Base-by-base conservation (phyloP, 2,888 invertebrate species). In the Miltochrista miniata region DNA sequence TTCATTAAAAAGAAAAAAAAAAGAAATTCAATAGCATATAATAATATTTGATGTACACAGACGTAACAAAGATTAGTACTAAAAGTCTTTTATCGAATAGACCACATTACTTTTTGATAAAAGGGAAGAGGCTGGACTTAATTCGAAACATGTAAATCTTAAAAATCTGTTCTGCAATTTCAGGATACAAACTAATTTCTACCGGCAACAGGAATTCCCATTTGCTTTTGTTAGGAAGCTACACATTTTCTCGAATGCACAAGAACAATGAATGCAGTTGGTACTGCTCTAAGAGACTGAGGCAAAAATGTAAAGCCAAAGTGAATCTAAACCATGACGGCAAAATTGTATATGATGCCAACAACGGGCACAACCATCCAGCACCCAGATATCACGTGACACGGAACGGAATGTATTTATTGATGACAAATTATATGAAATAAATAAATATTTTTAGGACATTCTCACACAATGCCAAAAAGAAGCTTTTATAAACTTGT, bases 221-320 rank as follows among this genome's bases (percentile, higher is more conserved):
- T 10, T 47, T 67, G 8, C 52, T 75, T 38, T 45, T 72, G 9
- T 45, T 63, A 0, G 67, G 40, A 11, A 55, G 73, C 0, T 79
- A 58, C 36, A 76, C 78, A 0, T 80, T 71, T 40, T 66, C 75
- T 0, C 64, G 65, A 11, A 66, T 57, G 30, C 67, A 56, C 10
- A 58, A 56, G 13, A 58, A 47, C 13, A 24, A 24, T 24, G 50
- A 60, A 0, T 61, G 64, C 11, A 24, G 5, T 24, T 76, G 72
- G 75, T 76, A 73, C 33, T 76, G 76, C 18, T 74, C 75, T 0
- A 64, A 66, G 43, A 63, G 56, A 40, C 7, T 31, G 34, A 51
- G 48, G 29, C 55, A 45, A 0, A 68, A 69, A 0, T 78, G 78
- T 38, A 70, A 57, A 45, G 76, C 77, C 0, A 70, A 59, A 40